Evolutionary conservation across 2,888 invertebrate species (phyloP), one percentile per base, ranked within the genome.

Genomic region (Hirtodrosophila confusa): DNA sequence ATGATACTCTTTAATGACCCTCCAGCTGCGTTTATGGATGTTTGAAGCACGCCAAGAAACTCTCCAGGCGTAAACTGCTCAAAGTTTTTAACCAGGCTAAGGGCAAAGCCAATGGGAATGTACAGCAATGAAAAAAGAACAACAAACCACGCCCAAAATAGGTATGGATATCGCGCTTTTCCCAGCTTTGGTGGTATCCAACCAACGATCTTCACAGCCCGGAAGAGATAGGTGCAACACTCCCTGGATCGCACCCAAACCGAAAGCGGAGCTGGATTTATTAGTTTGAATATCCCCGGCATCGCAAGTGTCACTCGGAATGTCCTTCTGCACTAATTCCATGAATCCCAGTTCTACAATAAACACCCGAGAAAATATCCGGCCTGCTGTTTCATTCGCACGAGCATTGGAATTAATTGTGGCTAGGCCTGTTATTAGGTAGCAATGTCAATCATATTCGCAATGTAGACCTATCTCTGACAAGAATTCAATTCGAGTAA

Each of bases 31-130:
- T 75, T 76, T 6, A 73, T 40, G 36, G 41, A 53, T 12, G 65
- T 57, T 58, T 74, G 65, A 24, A 76, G 27, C 8, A 64, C 53
- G 12, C 45, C 56, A 9, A 76, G 69, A 10, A 75, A 69, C 47
- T 76, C 77, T 10, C 58, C 73, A 3, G 77, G 64, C n/a, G 61
- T 69, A 0, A 75, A 65, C 10, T 39, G 45, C 23, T 55, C 50
- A n/a, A 72, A 71, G 43, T 71, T 47, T 5, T 51, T 51, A 7
- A 56, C 43, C 6, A 68, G 61, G 12, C 57, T 75, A 3, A 82
- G 53, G 23, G 58, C 40, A 11, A 76, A 71, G 5, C 69, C 64
- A 6, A 75, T 55, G 12, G 80, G 72, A 10, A 69, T 24, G 24
- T 74, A 17, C 17, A 17, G 17, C 17, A 17, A 17, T 2, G 27